A percentile compares a stretch with the other conserved stretches of the same genome.
These are phyloP conservation scores for Orchesella cincta DNA, from an alignment of 1,140 invertebrate genomes.

Conservation along the genomic window DNA sequence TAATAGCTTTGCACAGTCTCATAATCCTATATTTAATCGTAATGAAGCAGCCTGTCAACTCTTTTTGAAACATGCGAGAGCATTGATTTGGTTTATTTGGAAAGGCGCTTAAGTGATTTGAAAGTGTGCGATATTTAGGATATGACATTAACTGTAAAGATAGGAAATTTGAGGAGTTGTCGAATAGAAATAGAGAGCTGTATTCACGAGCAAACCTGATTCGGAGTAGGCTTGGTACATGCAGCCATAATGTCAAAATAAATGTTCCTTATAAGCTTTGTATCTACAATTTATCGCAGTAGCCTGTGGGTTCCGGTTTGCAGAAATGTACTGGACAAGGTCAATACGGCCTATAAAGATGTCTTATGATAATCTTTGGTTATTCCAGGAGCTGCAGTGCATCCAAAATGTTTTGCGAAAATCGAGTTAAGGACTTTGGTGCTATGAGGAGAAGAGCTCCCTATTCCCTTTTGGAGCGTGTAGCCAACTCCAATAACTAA, in stretches of 20 bases:
- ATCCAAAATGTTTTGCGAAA: not conserved
- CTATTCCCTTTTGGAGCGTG: no score
- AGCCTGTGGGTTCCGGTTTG: not conserved
- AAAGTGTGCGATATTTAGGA: not conserved
- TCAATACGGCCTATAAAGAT: no score
- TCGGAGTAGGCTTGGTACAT: not conserved
- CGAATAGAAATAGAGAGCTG: not conserved
- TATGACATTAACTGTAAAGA: not conserved
- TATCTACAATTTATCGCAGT: not conserved
- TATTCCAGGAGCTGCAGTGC: not conserved
- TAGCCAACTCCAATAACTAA: no score
- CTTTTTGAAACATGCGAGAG: not conserved
- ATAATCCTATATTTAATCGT: not conserved
- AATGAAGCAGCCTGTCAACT: not conserved
- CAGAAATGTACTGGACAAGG: no score
- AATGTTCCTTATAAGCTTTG: not conserved
- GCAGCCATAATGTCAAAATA: not conserved
- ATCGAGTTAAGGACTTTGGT: not conserved
- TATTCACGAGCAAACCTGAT: not conserved
- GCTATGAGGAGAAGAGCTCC: not conserved
- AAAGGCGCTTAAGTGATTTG: not conserved
- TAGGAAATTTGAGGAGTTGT: not conserved
- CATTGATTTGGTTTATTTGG: not conserved
- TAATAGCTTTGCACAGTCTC: not conserved
- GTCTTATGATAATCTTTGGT: not conserved